These are phyloP conservation scores for Halictus quadricinctus DNA, from an alignment of 2,888 invertebrate genomes.

Conservation along the genomic window DNA sequence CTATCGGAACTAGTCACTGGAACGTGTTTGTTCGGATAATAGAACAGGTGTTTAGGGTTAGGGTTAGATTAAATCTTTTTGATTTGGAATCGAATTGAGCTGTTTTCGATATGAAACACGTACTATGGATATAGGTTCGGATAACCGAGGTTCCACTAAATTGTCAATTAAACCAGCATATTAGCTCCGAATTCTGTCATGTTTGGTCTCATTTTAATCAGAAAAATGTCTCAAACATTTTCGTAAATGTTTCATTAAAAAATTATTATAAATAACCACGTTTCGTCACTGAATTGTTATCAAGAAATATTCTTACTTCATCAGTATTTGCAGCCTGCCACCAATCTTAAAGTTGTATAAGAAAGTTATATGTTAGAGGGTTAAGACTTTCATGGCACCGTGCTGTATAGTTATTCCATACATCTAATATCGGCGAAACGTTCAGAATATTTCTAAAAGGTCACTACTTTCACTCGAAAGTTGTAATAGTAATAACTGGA, in stretches of 20 bases:
- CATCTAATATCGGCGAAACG: not conserved
- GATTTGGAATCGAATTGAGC: too few species aligned
- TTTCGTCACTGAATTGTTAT: not conserved
- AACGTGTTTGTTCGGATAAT: too few species aligned
- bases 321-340: not conserved
- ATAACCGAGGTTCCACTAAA: too few species aligned
- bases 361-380: not conserved
- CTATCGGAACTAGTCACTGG: too few species aligned
- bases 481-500: not conserved
- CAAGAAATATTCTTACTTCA: not conserved
- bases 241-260: not conserved
- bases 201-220: not conserved
- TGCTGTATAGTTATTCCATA: not conserved
- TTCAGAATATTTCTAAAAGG: not conserved
- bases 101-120: too few species aligned
- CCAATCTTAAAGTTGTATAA: not conserved
- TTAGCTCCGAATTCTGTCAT: too few species aligned
- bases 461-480: conserved; percentile 7
- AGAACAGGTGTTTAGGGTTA: too few species aligned
- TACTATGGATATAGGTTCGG: too few species aligned
- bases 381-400: not conserved
- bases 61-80: too few species aligned
- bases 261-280: not conserved
- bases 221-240: not conserved
- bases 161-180: too few species aligned